Evolutionary conservation across 2,113 vertebrate species (phyloP).

Genomic region (Nesospiza acunhae): DNA sequence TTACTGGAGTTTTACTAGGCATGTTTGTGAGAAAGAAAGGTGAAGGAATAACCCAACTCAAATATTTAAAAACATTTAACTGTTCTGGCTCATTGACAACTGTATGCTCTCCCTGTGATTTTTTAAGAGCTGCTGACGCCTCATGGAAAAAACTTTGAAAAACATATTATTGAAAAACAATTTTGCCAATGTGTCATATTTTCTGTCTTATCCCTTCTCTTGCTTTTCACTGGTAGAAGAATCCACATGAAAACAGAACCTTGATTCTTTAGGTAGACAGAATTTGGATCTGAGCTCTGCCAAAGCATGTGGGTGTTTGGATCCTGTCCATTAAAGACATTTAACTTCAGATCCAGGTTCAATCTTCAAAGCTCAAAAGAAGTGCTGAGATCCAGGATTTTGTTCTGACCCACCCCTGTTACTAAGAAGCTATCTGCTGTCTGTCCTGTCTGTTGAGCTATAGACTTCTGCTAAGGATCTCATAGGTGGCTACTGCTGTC

Average conservation of each 20-base stretch:
- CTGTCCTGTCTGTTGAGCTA: not conserved
- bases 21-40: constrained; percentile 54
- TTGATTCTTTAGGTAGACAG: constrained; percentile 50
- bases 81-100: constrained; percentile 23
- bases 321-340: constrained; percentile 18
- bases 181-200: constrained; percentile 60
- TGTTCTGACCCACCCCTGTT: not conserved
- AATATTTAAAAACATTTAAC: constrained; percentile 56
- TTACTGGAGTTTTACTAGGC: constrained; percentile 55
- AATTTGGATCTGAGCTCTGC: constrained; percentile 21
- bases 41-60: constrained; percentile 52
- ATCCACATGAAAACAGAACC: constrained; percentile 43
- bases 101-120: constrained; percentile 15
- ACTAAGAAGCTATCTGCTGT: not conserved
- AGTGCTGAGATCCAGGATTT: constrained; percentile 19
- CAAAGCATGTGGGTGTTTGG: constrained; percentile 53
- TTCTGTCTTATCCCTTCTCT: constrained; percentile 38
- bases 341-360: constrained; percentile 30
- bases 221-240: constrained; percentile 7
- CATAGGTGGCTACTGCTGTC: not conserved
- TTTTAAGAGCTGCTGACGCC: constrained; percentile 55
- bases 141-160: constrained; percentile 61
- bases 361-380: not conserved
- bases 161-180: constrained; percentile 62
- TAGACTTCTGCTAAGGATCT: not conserved